Evolutionary conservation across 2,797 vertebrate genomes (phyloP).

Genomic region (Margarornis squamiger): DNA sequence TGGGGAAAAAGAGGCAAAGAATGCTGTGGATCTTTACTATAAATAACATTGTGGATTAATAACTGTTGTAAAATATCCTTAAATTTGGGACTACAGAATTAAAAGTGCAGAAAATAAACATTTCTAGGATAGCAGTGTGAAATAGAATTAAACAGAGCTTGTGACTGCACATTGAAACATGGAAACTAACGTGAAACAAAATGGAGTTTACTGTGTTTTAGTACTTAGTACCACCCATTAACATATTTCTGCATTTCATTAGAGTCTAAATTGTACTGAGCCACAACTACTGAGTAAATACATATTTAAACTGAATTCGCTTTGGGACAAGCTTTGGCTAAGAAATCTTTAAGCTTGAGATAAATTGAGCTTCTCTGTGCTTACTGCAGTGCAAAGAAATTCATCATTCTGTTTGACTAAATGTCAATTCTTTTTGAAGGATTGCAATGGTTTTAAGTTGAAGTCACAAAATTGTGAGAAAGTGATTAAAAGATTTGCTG

Average conservation of each 20-base stretch:
- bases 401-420: constrained; percentile 13
- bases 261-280: not conserved
- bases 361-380: not conserved
- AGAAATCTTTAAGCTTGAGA: not conserved
- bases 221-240: not conserved
- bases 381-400: not conserved
- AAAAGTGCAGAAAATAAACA: not conserved
- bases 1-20: rapidly evolving
- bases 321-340: not conserved
- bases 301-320: not conserved
- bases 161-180: not conserved
- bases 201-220: not conserved
- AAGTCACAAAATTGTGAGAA: not conserved
- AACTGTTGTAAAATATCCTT: not conserved
- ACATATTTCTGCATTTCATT: not conserved
- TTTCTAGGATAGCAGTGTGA: not conserved
- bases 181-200: not conserved
- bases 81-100: not conserved
- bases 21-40: not conserved
- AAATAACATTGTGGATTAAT: not conserved
- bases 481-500: constrained; percentile 29
- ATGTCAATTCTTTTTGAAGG: not conserved
- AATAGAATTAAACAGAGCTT: not conserved
- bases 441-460: not conserved
- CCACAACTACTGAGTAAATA: not conserved